phyloP scores from a whole-genome alignment of 2,113 vertebrate species.

The Poecile atricapillus region DNA sequence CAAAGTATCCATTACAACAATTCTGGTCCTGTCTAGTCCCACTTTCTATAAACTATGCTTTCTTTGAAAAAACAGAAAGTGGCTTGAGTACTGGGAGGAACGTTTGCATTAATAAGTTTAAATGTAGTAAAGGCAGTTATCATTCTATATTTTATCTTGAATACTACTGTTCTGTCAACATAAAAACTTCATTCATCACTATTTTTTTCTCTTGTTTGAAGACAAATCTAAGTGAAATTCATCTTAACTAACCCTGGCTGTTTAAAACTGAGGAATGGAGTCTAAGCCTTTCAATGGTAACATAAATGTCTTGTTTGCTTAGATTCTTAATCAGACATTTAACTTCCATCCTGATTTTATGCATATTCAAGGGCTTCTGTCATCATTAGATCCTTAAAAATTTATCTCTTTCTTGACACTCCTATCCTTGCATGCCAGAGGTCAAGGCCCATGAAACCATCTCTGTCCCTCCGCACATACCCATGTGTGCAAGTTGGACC shows the following conservation, averaged over 20 bases:
- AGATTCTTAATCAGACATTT: conserved; percentile 15
- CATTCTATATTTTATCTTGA: neutral
- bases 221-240: neutral
- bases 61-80: neutral
- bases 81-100: neutral
- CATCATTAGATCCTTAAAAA: conserved; percentile 23
- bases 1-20: neutral
- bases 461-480: neutral
- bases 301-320: conserved; percentile 4
- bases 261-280: neutral
- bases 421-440: neutral
- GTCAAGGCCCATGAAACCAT: neutral
- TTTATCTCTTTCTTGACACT: neutral
- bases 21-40: neutral
- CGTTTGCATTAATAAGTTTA: neutral
- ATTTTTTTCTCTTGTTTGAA: neutral
- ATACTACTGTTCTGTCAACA: neutral
- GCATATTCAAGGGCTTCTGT: neutral
- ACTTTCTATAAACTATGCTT: neutral
- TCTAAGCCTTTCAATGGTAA: neutral
- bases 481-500: neutral
- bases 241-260: neutral
- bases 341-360: neutral
- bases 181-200: neutral
- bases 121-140: neutral